Evolutionary conservation across 92 coral and sea anemone genomes (phyloP).

Genomic region (Plumapathes pennacea): DNA sequence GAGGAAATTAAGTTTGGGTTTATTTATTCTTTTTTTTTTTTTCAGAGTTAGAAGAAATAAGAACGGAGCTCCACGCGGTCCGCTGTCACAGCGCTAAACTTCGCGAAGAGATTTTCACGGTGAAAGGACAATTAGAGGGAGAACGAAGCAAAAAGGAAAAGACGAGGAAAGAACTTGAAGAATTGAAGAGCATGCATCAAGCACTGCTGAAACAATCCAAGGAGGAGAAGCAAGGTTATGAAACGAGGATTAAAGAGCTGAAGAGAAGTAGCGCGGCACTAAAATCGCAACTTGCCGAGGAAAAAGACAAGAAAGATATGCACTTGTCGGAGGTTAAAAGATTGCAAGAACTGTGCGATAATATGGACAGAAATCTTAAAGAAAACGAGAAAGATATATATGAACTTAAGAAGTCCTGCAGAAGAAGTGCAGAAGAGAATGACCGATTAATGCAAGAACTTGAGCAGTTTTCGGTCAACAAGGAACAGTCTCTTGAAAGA

Average conservation of each 20-base stretch:
- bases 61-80: conserved; percentile 52
- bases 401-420: not conserved
- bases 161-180: conserved; percentile 60
- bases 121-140: conserved; percentile 11
- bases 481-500: not conserved
- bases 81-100: conserved; percentile 56
- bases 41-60: conserved; percentile 69
- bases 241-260: conserved; percentile 17
- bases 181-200: conserved; percentile 62
- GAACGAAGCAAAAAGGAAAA: conserved; percentile 48
- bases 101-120: conserved; percentile 26
- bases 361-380: conserved; percentile 1
- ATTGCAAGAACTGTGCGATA: not conserved
- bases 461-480: not conserved
- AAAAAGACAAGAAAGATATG: not conserved
- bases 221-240: conserved; percentile 28
- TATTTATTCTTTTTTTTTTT: not conserved
- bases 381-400: not conserved
- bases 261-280: conserved; percentile 7
- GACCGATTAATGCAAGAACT: not conserved
- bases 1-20: too few relatives aligned
- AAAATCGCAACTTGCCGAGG: conserved; percentile 1
- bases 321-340: too few relatives aligned
- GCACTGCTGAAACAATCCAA: conserved; percentile 39
- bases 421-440: conserved; percentile 6